Evolutionary conservation across 2,888 invertebrate species (phyloP).

Genomic region (Tenthredo amoena): DNA sequence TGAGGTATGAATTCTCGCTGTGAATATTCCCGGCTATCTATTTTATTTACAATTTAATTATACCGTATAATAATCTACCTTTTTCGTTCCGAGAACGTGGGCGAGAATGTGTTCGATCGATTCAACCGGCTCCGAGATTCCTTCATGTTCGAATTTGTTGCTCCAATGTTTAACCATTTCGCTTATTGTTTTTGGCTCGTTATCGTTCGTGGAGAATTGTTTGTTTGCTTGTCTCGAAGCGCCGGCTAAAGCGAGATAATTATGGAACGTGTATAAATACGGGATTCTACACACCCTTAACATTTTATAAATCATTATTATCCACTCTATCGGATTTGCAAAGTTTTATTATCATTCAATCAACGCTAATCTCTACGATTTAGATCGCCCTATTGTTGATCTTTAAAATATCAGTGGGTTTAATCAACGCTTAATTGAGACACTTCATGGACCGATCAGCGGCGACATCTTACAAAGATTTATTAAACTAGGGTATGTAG

Average conservation of each 20-base stretch:
- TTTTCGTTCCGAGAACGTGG: slow-evolving; percentile 79
- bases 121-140: slow-evolving; percentile 80
- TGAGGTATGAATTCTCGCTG: neutral
- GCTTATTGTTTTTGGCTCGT: slow-evolving; percentile 61
- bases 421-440: neutral
- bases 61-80: slow-evolving; percentile 74
- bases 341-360: neutral
- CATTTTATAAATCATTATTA: neutral
- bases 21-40: neutral
- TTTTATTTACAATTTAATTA: neutral
- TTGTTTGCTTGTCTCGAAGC: neutral
- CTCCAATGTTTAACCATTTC: slow-evolving; percentile 77
- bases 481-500: neutral
- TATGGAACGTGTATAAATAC: neutral
- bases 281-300: neutral
- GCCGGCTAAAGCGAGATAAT: neutral
- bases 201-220: neutral
- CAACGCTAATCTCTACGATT: neutral
- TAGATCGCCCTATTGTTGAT: neutral
- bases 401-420: neutral
- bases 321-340: neutral
- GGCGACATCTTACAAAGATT: neutral
- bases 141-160: slow-evolving; percentile 76
- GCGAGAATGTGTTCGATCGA: slow-evolving; percentile 82
- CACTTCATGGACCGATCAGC: neutral